phyloP scores from a whole-genome alignment of 2,888 invertebrate species.

The Cybosia mesomella region DNA sequence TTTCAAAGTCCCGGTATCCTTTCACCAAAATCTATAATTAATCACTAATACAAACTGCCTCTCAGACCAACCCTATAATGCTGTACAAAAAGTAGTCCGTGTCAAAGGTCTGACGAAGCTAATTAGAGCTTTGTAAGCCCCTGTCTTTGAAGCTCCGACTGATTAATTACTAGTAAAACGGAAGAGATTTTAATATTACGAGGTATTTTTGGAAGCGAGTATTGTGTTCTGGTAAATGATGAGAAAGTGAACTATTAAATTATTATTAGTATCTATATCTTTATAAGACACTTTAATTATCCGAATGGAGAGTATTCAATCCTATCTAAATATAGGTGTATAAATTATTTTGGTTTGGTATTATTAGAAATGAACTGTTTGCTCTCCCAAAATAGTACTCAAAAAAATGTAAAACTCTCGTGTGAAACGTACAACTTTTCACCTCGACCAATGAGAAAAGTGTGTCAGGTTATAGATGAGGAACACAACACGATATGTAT shows the following conservation, averaged over 20 bases:
- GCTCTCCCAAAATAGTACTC: too few species aligned
- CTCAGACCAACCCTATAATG: constrained; percentile 16
- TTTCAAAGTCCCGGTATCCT: background rate
- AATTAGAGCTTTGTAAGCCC: constrained; percentile 54
- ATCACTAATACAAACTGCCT: constrained; percentile 30
- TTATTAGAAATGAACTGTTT: too few species aligned
- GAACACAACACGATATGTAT: too few species aligned
- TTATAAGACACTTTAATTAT: background rate
- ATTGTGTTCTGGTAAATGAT: constrained; percentile 2
- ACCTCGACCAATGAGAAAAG: too few species aligned
- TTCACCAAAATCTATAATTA: constrained; percentile 34
- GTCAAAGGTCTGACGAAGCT: constrained; percentile 65
- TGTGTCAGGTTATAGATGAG: too few species aligned
- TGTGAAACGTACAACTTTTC: too few species aligned
- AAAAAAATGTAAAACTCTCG: too few species aligned
- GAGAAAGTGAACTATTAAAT: background rate
- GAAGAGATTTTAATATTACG: constrained; percentile 31
- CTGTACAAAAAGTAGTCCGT: constrained; percentile 51
- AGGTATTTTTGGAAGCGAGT: constrained; percentile 26
- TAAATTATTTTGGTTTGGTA: too few species aligned
- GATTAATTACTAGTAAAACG: constrained; percentile 53
- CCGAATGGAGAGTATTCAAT: background rate
- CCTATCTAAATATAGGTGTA: background rate
- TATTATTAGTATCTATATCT: background rate
- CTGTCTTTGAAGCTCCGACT: constrained; percentile 42